phyloP scores from a whole-genome alignment of 2,797 vertebrate species.

The Sciurus carolinensis region DNA sequence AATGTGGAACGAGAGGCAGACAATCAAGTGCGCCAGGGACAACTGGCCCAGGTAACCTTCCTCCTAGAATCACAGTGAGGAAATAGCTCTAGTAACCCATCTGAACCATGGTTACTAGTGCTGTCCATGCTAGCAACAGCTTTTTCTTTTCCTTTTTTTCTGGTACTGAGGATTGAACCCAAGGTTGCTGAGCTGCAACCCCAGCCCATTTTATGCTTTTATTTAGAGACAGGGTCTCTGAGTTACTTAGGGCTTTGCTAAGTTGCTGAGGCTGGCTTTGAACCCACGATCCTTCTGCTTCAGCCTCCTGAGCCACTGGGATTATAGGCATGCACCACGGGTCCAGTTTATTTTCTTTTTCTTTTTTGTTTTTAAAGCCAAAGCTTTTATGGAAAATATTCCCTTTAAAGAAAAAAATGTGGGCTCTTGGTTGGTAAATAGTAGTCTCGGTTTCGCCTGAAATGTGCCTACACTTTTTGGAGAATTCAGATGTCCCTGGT shows the following conservation, averaged over 20 bases:
- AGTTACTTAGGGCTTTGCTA: no score
- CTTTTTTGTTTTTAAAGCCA: not conserved
- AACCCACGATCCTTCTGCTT: no score
- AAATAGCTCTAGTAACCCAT: not conserved
- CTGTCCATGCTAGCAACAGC: not conserved
- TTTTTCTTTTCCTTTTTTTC: not conserved
- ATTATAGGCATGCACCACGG: no score
- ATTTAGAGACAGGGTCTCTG: no score
- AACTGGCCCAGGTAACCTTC: not conserved
- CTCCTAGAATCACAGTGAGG: not conserved
- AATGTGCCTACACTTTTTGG: not conserved
- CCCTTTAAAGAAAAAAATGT: conserved; percentile 34
- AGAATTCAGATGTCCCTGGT: not conserved
- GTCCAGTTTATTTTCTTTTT: not conserved
- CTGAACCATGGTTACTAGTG: not conserved
- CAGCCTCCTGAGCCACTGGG: no score
- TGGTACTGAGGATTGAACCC: not conserved
- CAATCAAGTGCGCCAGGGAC: conserved; percentile 42
- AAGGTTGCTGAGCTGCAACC: no score
- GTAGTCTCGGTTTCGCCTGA: not conserved
- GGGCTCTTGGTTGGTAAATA: not conserved
- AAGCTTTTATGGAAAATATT: conserved; percentile 60
- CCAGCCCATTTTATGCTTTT: no score
- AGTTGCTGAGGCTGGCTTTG: no score
- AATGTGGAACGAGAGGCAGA: not conserved